Percentiles rank a stretch among this genome's conserved stretches.
phyloP scores from a whole-genome alignment of 2,113 vertebrate genomes.

The Zosterops borbonicus region DNA sequence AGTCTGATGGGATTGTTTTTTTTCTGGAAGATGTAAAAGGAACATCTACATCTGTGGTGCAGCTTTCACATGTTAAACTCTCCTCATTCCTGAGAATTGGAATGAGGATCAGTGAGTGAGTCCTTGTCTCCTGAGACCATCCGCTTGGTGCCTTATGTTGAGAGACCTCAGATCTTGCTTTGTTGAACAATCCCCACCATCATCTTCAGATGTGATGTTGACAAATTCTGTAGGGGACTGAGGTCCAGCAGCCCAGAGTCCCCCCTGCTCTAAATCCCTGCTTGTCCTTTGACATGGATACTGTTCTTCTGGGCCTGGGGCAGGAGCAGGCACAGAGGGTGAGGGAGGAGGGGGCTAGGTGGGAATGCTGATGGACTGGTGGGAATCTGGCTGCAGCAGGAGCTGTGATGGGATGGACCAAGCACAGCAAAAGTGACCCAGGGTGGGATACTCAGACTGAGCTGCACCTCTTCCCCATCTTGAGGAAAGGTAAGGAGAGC shows the following conservation, averaged over 20 bases:
- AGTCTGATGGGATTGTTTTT: neutral
- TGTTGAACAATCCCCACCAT: neutral
- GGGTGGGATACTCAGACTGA: neutral
- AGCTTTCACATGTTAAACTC: neutral
- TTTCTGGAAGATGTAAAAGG: neutral
- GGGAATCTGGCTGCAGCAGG: neutral
- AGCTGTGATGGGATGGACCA: neutral
- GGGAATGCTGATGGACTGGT: neutral
- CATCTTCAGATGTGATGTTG: neutral
- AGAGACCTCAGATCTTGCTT: neutral
- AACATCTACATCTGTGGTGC: rapidly evolving
- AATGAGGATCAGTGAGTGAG: neutral
- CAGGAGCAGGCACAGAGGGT: neutral
- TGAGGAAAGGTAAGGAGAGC: neutral
- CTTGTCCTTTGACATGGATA: neutral
- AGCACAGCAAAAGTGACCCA: rapidly evolving
- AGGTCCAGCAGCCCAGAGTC: neutral
- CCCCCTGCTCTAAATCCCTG: neutral
- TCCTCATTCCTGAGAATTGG: neutral
- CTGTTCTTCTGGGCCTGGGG: neutral
- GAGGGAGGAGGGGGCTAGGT: neutral
- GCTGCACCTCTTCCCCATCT: neutral
- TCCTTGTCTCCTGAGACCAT: neutral
- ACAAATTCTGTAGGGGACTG: rapidly evolving
- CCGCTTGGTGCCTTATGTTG: neutral